Base-by-base conservation (phyloP, 64 coral and sea anemone genomes). In the Acropora tenuis region DNA sequence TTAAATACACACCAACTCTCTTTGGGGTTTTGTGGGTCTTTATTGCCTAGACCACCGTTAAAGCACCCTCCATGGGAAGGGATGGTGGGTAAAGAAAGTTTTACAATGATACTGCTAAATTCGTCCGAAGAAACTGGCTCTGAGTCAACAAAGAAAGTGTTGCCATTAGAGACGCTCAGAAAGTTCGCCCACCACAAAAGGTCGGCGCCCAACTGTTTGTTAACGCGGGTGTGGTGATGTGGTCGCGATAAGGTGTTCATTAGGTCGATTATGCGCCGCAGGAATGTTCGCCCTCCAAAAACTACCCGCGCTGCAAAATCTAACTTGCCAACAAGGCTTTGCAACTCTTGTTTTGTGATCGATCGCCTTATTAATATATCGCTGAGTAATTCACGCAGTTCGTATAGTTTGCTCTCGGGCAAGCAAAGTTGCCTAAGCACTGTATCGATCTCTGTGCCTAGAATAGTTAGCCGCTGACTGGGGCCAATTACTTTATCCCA, bases 401-500 rank as follows among this genome's bases (percentile, higher is more conserved):
- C 83, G 20, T 16, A n/a, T 11, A 95, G 75, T 82, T 95, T 95
- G 66, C 72, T 48, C 3, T 90, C 18, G 6, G 89, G 89, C 47
- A 95, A 57, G 15, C 47, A 44, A 68, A 91, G 68, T 84, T 53
- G 50, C 50, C 50, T 53, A 53, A 53, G 50, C 50, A 53, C 50
- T 53, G 89, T 90, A 75, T 95, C 84, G 46, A 88, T 60, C 61
- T 92, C 66, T 19, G 92, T 88, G 15, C 89, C 94, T 7, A 95
- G 72, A 48, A 95, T 88, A 43, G 88, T 90, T 50, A 94, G 66
- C 16, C 75, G 41, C 43, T 78, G 73, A 47, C 73, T 84, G 11
- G 93, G 93, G 15, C 9, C 7, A 50, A 89, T n/a, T 79, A 67
- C 16, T 74, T 90, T 90, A 0, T 78, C 47, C 76, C 76, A 78